phyloP scores from a whole-genome alignment of 2,113 vertebrate genomes.

The Atherinomorus stipes region DNA sequence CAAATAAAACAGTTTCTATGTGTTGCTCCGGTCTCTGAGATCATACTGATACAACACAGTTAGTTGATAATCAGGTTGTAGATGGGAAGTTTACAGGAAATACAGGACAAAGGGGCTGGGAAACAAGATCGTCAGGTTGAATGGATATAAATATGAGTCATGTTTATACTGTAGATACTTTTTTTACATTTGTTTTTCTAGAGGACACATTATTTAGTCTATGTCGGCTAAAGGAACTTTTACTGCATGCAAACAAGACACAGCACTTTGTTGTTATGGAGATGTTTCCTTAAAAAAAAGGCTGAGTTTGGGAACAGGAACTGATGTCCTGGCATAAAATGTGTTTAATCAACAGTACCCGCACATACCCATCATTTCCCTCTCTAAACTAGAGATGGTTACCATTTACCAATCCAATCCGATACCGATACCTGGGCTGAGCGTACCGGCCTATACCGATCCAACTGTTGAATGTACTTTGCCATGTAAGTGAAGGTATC shows the following conservation, averaged over 20 bases:
- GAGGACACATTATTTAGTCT: background rate
- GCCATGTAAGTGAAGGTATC: too few species aligned
- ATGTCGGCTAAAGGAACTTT: background rate
- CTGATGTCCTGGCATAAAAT: background rate
- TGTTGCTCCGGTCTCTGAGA: background rate
- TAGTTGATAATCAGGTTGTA: background rate
- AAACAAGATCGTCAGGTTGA: conserved; percentile 7
- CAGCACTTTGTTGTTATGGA: background rate
- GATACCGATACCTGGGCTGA: too few species aligned
- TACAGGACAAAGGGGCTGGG: background rate
- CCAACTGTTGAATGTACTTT: too few species aligned
- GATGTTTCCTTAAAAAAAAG: conserved; percentile 9
- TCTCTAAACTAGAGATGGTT: too few species aligned
- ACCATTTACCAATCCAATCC: too few species aligned
- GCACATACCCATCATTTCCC: too few species aligned
- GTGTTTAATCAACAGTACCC: too few species aligned
- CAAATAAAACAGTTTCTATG: background rate
- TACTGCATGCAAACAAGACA: background rate
- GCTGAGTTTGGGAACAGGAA: background rate
- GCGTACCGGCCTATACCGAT: too few species aligned
- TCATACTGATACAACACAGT: background rate
- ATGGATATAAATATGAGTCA: background rate
- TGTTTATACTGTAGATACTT: background rate
- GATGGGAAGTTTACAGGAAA: background rate
- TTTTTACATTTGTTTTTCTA: background rate